Evolutionary conservation across 2,888 invertebrate genomes (phyloP), one percentile per base, ranked within the genome.

Genomic region (Phymatocera aterrima): DNA sequence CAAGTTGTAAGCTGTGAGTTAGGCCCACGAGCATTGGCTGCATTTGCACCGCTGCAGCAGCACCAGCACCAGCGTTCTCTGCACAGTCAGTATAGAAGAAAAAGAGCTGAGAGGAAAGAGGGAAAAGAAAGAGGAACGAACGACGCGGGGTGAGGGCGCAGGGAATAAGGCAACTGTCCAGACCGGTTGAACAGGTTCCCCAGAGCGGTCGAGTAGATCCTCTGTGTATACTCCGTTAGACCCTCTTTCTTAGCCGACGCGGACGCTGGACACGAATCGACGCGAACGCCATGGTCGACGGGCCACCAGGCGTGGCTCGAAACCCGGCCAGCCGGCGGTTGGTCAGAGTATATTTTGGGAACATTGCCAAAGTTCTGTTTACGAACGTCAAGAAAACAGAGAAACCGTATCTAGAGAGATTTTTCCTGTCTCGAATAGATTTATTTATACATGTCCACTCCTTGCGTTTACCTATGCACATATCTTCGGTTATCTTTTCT

Each of bases 141-240:
- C 28, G 31, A n/a, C n/a, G n/a, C n/a, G 54, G 15, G 6, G n/a
- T 54, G 15, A n/a, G 54, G n/a, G 64, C 64, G 31, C 74, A 77
- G 81, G 82, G 78, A 82, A 81, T 80, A 80, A 83, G 85, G 83
- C 80, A 82, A 82, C 83, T 85, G 82, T 83, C 85, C 81, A 84
- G 85, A 89, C 89, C 88, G 89, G 89, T 88, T 85, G 82, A 85
- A 88, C 89, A 85, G 87, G 89, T 89, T 88, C 87, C 84, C 68
- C 84, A 84, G 84, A 84, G 75, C 40, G 60, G 83, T 87, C 86
- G 87, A 85, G 86, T 86, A 86, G 88, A 88, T 87, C 83, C 85
- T 86, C 85, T 40, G 57, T 43, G 40, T 83, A 84, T 51, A 51
- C 86, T 86, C 87, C 88, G 88, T 87, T 87, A 88, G 86, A 31